A percentile compares a stretch with the other conserved stretches of the same genome.
These are phyloP conservation scores for Hippocampus mohnikei DNA, from an alignment of 2,113 vertebrate species.

Conservation along the genomic window DNA sequence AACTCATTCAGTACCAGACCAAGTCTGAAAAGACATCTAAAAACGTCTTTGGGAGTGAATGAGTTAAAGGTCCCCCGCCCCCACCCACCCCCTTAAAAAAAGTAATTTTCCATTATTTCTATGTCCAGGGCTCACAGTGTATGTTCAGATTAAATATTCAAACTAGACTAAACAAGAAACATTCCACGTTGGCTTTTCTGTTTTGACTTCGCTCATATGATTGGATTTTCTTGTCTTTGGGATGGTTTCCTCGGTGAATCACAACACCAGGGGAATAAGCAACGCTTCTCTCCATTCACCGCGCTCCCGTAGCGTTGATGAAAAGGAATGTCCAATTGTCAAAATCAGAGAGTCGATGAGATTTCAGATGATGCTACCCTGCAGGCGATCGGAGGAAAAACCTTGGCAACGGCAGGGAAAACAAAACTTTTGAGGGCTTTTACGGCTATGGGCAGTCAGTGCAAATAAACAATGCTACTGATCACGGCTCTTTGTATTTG, in stretches of 20 bases:
- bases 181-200: background rate
- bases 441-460: conserved; percentile 8
- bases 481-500: conserved; percentile 47
- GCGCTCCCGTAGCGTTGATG: conserved; percentile 7
- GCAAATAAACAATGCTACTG: background rate
- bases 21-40: too few species aligned
- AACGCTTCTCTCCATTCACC: conserved; percentile 11
- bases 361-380: background rate
- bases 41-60: too few species aligned
- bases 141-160: background rate
- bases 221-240: background rate
- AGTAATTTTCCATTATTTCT: too few species aligned
- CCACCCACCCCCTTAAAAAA: too few species aligned
- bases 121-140: too few species aligned
- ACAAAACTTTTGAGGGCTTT: conserved; percentile 2
- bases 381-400: background rate
- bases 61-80: too few species aligned
- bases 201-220: background rate
- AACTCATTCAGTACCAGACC: too few species aligned
- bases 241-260: conserved; percentile 15
- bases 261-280: conserved; percentile 12
- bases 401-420: background rate
- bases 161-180: background rate
- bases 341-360: background rate
- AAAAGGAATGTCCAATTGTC: background rate